phyloP scores from a whole-genome alignment of 1,140 invertebrate species.

The Aphis craccivora region DNA sequence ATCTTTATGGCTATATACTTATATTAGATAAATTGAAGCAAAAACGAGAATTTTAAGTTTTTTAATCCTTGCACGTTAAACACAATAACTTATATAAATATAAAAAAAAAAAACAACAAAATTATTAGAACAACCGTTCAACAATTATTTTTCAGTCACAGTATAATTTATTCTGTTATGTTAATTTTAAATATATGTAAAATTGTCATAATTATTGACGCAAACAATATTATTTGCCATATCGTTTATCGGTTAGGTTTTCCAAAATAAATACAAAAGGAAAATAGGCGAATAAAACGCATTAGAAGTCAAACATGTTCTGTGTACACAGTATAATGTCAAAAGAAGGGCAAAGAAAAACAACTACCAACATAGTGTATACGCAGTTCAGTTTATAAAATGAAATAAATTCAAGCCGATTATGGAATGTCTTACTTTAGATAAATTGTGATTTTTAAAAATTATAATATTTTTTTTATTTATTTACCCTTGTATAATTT shows the following conservation, averaged over 20 bases:
- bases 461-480: background rate
- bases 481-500: background rate
- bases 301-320: background rate
- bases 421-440: background rate
- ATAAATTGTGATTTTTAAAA: background rate
- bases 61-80: background rate
- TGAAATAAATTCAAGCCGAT: background rate
- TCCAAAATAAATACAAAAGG: background rate
- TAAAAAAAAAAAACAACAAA: background rate
- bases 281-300: background rate
- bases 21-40: background rate
- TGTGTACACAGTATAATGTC: background rate
- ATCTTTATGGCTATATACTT: background rate
- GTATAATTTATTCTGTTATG: background rate
- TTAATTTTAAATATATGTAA: background rate
- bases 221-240: background rate
- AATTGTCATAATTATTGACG: background rate
- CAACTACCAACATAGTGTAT: background rate
- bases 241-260: conserved; percentile 2
- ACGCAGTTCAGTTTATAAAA: background rate
- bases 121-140: background rate
- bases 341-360: conserved; percentile 9
- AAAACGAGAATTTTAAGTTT: background rate
- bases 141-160: background rate
- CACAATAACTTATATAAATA: background rate